Evolutionary conservation across 2,797 vertebrate genomes (phyloP), one percentile per base, ranked within the genome.

Genomic region (Dendrocincla fuliginosa): DNA sequence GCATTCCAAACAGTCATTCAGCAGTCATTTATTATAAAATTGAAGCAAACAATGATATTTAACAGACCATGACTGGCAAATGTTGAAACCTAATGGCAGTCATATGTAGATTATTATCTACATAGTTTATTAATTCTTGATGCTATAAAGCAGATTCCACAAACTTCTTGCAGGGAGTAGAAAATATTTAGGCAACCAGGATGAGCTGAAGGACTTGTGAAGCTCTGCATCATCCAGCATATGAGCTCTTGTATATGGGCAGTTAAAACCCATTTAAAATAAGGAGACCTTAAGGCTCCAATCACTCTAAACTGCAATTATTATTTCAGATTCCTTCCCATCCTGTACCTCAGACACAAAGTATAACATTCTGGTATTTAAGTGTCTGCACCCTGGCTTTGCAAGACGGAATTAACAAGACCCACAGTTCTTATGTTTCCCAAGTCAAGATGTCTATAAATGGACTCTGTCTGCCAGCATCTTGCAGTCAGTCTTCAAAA

Each of bases 391-490:
- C n/a, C 9, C 8, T 55, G 28, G 10, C 28, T 83, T 84, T 80
- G 15, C 12, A 68, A 73, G 33, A 12, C 37, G 16, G 27, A 76
- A 4, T 41, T 77, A 52, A 53, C 7, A 57, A 52, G 23, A 42
- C 15, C 11, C 37, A 30, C 5, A 20, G 10, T 8, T 33, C 4
- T 1, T 39, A 10, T 2, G 16, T 79, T 75, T 73, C n/a, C 30
- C 33, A 50, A 44, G 22, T 28, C 5, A 20, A 64, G 14, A 16
- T 42, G 9, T 68, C 41, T 59, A 11, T 16, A 50, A 63, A 44
- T 6, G 9, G 19, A 1, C 1, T 17, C 5, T 22, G 12, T n/a
- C 49, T 59, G 35, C 5, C 61, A 70, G 16, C 24, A 9, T 4
- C 4, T 13, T 5, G 1, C 8, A 39, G 30, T 35, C 28, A 35